phyloP scores from a whole-genome alignment of 2,113 vertebrate genomes.

The Diphyllodes magnificus region DNA sequence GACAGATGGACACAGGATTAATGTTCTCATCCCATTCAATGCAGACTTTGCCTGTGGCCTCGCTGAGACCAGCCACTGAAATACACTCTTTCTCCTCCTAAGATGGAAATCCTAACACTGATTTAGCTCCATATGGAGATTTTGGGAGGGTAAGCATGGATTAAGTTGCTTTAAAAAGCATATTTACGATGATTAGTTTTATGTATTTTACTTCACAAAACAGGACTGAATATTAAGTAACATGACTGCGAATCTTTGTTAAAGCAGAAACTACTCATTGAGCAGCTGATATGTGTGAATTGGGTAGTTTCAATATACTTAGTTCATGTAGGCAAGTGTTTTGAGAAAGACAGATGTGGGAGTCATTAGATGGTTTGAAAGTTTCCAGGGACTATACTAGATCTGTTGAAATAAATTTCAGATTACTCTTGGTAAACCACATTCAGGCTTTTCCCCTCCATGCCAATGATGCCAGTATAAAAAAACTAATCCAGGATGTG shows the following conservation, averaged over 20 bases:
- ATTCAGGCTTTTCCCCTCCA: background rate
- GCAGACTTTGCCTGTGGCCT: background rate
- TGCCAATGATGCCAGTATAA: background rate
- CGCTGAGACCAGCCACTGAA: background rate
- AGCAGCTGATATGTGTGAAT: background rate
- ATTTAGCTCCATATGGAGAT: background rate
- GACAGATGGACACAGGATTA: background rate
- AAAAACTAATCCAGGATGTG: background rate
- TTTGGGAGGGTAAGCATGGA: background rate
- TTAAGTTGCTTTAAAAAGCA: background rate
- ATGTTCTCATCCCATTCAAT: background rate
- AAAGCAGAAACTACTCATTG: background rate
- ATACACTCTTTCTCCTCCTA: rapidly evolving
- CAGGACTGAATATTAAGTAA: background rate
- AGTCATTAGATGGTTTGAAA: background rate
- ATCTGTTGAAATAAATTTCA: background rate
- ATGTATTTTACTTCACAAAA: background rate
- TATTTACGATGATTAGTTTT: background rate
- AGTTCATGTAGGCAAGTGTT: background rate
- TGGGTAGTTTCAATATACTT: background rate
- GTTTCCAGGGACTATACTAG: background rate
- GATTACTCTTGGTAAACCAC: background rate
- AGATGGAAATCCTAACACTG: background rate
- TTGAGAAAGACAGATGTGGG: background rate
- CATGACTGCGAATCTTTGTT: background rate